These are phyloP conservation scores for Anhinga rufa DNA, from an alignment of 2,113 vertebrate species.

Conservation along the genomic window DNA sequence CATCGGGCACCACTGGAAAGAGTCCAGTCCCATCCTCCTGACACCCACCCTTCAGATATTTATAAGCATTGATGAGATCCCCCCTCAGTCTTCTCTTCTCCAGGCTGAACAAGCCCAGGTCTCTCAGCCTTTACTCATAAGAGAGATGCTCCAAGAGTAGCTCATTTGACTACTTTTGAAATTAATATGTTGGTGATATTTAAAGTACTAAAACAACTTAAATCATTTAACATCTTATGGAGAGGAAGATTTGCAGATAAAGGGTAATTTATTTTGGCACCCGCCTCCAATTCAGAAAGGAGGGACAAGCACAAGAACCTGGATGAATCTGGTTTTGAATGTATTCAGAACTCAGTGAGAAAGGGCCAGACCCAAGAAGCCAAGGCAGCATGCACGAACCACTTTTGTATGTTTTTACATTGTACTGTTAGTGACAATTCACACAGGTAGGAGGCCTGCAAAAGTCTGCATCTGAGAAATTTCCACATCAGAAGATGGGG, in stretches of 20 bases:
- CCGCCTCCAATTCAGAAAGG: not conserved
- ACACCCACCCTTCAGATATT: too few species aligned
- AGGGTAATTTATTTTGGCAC: not conserved
- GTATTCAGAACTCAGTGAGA: not conserved
- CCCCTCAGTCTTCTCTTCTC: too few species aligned
- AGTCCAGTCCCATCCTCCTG: too few species aligned
- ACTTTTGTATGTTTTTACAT: not conserved
- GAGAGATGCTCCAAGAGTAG: too few species aligned
- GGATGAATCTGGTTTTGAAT: not conserved
- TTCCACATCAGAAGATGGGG: not conserved
- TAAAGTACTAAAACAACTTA: not conserved
- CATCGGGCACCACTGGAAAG: too few species aligned
- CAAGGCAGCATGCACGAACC: not conserved
- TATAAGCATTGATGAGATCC: too few species aligned
- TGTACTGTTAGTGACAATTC: not conserved
- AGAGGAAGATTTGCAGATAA: not conserved
- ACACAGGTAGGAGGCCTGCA: not conserved
- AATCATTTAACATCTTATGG: not conserved
- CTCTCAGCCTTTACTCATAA: too few species aligned
- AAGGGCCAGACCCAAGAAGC: not conserved
- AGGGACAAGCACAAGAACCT: not conserved
- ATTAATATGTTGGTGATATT: not conserved
- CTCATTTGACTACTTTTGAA: not conserved
- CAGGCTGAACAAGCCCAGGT: too few species aligned
- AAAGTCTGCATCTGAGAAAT: not conserved